Base-by-base conservation (phyloP, 2,888 invertebrate species). In the Trilocha varians region DNA sequence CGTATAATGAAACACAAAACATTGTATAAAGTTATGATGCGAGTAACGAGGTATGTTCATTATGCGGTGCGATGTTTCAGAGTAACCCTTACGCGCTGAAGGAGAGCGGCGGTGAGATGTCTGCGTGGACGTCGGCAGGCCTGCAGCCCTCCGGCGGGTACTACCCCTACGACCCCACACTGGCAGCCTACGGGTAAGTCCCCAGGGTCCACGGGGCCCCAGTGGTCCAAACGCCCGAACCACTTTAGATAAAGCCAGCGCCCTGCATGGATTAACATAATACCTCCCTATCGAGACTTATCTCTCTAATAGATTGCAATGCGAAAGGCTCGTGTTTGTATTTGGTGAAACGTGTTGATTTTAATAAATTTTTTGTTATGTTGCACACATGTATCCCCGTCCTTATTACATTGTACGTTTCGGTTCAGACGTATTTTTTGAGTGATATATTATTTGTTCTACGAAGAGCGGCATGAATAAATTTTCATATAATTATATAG, bases 101-200 rank as follows among this genome's bases (percentile, higher is more conserved):
- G 87, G 91, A 94, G 78, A 89, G 93, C 64, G 91, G 93, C 65
- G 91, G 94, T 41, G 96, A 96, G 78, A 95, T 95, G 94, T 91
- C 93, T 49, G 94, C 95, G 61, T 96, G 96, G 96, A 94, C 95
- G 60, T 94, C 94, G 50, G 94, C 95, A 47, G 94, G 95, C 48
- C 88, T 96, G 44, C 95, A 96, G 82, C 94, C 96, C 70, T 93
- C 95, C 53, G 93, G 95, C 51, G 95, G 94, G 66, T 96, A 96
- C 88, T 95, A 96, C 88, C 94, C 95, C 56, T 96, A 96, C 87
- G 96, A 96, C 87, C 95, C 96, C 46, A 93, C 96, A 82, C 89
- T 94, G 63, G 94, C 95, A 53, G 95, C 96, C 70, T 96, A 96
- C 85, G 96, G 96, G 96, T 96, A 90, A 91, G 94, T 92, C 77